Base-by-base conservation (phyloP, 2,888 invertebrate genomes). In the Mechanitis mazaeus region DNA sequence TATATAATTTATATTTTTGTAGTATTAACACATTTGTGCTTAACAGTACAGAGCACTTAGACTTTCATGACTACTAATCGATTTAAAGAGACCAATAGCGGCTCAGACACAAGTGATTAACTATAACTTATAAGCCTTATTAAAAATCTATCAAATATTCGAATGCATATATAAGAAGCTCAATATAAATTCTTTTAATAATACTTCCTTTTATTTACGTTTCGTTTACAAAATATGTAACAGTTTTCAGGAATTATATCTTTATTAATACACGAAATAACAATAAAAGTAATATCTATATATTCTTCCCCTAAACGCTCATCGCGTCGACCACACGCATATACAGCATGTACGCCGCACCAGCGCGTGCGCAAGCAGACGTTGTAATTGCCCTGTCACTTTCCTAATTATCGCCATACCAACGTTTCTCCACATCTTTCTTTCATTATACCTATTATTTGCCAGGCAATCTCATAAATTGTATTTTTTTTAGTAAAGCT, bases 311-410 rank as follows among this genome's bases (percentile, higher is more conserved):
- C 31, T 31, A 50, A 31, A 31, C 31, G 6, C 28, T 50, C 50
- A 31, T 50, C 6, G 31, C 28, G 9, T 50, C 31, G 31, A 11
- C 28, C 50, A 50, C 50, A 50, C 50, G 31, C 31, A 50, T 31
- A 3, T 9, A 9, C 7, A 50, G 31, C 11, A 31, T 7, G 31
- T 11, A 50, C 31, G 50, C 9, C 28, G 9, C 7, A 31, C 50
- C 63, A 61, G 59, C 63, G 63, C 67, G 59, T 67, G 64, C 65
- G 78, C 80, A 76, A 75, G 73, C 75, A 75, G 74, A 77, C 80
- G 75, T 67, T 66, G 75, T 85, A 86, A 87, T 87, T 86, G 81
- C 83, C 79, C 80, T 81, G 85, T 85, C 86, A 87, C 86, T 87
- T 87, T 87, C 80, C 78, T 84, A 83, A 85, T 84, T 81, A 83